phyloP scores from a whole-genome alignment of 2,113 vertebrate species.

The Neodon shergylaensis region DNA sequence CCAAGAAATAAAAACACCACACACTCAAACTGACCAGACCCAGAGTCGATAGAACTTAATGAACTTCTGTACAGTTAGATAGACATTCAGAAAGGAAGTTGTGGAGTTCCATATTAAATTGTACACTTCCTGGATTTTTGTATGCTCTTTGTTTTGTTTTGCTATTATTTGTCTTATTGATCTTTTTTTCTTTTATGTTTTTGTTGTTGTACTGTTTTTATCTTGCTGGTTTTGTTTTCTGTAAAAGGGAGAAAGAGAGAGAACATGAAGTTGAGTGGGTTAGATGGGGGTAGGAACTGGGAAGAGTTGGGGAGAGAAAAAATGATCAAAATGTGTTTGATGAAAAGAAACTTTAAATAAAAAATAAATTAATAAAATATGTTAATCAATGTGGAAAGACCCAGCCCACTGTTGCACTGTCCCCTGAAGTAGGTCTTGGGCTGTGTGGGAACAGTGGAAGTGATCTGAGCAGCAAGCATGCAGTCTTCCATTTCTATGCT shows the following conservation, averaged over 20 bases:
- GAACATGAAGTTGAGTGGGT: background rate
- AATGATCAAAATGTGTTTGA: background rate
- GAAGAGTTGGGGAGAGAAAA: background rate
- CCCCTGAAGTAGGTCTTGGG: background rate
- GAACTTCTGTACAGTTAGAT: background rate
- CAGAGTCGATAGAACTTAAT: background rate
- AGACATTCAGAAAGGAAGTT: background rate
- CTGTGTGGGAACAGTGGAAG: background rate
- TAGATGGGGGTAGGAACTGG: background rate
- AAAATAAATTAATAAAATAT: background rate
- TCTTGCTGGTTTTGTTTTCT: background rate
- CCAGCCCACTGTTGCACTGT: too few species aligned
- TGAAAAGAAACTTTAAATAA: background rate
- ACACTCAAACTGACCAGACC: background rate
- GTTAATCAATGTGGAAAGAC: background rate
- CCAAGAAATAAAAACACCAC: background rate
- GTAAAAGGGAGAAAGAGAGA: background rate
- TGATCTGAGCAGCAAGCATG: background rate
- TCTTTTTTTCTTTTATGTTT: background rate
- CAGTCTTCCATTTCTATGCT: background rate
- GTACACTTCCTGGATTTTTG: background rate
- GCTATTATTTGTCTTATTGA: background rate
- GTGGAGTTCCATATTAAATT: background rate
- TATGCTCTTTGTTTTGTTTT: background rate
- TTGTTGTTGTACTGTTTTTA: background rate